phyloP scores from a whole-genome alignment of 2,797 vertebrate genomes.

The Silurus aristotelis region DNA sequence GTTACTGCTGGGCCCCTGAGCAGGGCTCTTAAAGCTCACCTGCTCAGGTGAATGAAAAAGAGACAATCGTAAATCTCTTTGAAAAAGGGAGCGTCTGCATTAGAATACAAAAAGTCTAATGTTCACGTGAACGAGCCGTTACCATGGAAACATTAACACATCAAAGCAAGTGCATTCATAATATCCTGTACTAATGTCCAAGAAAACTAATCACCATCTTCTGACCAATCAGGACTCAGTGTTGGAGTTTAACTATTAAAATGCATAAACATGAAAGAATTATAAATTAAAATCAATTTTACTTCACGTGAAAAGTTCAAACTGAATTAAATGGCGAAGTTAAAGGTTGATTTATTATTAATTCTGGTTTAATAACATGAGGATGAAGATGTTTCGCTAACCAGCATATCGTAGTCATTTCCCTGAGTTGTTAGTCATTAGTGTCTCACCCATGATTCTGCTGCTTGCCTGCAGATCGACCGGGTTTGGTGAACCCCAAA shows the following conservation, averaged over 20 bases:
- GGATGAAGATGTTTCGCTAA: not conserved
- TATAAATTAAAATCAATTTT: no score
- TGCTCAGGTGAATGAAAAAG: no score
- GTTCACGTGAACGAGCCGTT: not conserved
- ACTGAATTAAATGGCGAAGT: no score
- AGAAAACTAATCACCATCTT: not conserved
- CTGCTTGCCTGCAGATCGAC: constrained; percentile 66
- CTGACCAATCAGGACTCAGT: not conserved
- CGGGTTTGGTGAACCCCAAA: constrained; percentile 77
- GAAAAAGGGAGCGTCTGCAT: no score
- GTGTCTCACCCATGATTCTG: not conserved
- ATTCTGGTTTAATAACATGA: not conserved
- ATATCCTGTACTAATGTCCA: no score
- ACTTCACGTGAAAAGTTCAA: no score
- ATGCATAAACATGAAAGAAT: not conserved
- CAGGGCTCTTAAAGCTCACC: no score
- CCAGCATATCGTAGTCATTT: no score
- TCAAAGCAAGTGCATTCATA: not conserved
- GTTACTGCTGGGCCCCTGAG: no score
- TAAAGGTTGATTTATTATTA: no score
- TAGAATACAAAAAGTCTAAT: not conserved
- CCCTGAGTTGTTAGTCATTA: not conserved
- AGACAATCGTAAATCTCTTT: no score
- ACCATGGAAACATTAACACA: not conserved
- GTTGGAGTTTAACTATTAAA: not conserved